A percentile compares a stretch with the other conserved stretches of the same genome.
These are phyloP conservation scores for Trachymyrmex septentrionalis DNA, from an alignment of 1,140 invertebrate species.

Conservation along the genomic window DNA sequence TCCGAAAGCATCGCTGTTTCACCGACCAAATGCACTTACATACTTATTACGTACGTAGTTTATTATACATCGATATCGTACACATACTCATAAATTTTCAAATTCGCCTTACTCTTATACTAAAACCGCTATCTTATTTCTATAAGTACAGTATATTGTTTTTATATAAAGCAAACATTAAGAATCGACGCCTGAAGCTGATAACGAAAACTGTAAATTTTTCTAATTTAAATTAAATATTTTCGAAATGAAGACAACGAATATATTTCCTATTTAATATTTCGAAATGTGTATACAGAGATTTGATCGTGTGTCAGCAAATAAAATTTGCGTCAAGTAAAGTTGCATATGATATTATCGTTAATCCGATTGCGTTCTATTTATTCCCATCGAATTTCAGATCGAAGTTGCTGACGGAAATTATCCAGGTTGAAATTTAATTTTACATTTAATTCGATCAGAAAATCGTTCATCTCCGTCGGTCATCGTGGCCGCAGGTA, in stretches of 20 bases:
- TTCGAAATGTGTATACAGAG: background rate
- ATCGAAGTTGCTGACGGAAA: constrained; percentile 38
- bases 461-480: constrained; percentile 30
- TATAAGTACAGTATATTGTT: no score
- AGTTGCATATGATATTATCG: constrained; percentile 10
- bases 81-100: no score
- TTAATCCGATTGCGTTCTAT: constrained; percentile 41
- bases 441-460: constrained; percentile 40
- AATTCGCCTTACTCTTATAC: no score
- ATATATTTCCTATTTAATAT: constrained; percentile 19
- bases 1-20: no score
- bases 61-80: no score
- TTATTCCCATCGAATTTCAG: constrained; percentile 22
- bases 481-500: constrained; percentile 3
- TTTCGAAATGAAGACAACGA: background rate
- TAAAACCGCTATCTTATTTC: no score
- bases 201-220: no score
- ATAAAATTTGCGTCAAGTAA: background rate
- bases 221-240: background rate
- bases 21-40: no score
- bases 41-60: no score
- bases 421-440: constrained; percentile 30
- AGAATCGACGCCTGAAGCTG: no score
- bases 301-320: no score
- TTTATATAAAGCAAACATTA: no score